A percentile compares a stretch with the other conserved stretches of the same genome.
Evolutionary conservation across 2,888 invertebrate species (phyloP).

Genomic region (Cartodere bifasciata): DNA sequence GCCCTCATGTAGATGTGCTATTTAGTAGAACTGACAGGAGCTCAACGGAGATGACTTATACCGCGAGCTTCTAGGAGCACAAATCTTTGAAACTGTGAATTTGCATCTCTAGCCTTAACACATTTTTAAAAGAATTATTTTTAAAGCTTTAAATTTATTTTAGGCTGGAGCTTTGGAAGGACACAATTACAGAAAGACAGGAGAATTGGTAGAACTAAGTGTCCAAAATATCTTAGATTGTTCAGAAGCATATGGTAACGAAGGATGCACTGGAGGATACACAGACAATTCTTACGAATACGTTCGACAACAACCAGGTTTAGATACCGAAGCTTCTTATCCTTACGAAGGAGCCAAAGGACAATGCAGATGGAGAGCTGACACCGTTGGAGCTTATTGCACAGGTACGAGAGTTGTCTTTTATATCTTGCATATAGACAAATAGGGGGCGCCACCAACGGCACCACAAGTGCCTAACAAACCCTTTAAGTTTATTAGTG

Average conservation of each 20-base stretch:
- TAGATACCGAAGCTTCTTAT: slow-evolving; percentile 40
- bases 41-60: too few relatives aligned
- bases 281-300: slow-evolving; percentile 38
- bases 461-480: too few relatives aligned
- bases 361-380: slow-evolving; percentile 12
- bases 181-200: slow-evolving; percentile 38
- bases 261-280: slow-evolving; percentile 40
- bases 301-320: slow-evolving; percentile 35
- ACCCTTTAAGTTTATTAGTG: too few relatives aligned
- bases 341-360: slow-evolving; percentile 31
- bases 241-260: slow-evolving; percentile 34
- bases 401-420: slow-evolving; percentile 12
- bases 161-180: slow-evolving; percentile 47
- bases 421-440: too few relatives aligned
- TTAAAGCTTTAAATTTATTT: slow-evolving; percentile 10
- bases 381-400: slow-evolving; percentile 10
- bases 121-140: slow-evolving; percentile 4
- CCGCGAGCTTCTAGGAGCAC: too few relatives aligned
- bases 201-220: slow-evolving; percentile 37
- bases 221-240: slow-evolving; percentile 45
- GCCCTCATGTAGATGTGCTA: too few relatives aligned
- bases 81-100: too few relatives aligned
- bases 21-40: too few relatives aligned
- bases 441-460: too few relatives aligned
- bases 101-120: too few relatives aligned